These are phyloP conservation scores for Sanderia malayensis DNA, from an alignment of 30 jellyfish, hydroid and myxozoan species.

Conservation along the genomic window DNA sequence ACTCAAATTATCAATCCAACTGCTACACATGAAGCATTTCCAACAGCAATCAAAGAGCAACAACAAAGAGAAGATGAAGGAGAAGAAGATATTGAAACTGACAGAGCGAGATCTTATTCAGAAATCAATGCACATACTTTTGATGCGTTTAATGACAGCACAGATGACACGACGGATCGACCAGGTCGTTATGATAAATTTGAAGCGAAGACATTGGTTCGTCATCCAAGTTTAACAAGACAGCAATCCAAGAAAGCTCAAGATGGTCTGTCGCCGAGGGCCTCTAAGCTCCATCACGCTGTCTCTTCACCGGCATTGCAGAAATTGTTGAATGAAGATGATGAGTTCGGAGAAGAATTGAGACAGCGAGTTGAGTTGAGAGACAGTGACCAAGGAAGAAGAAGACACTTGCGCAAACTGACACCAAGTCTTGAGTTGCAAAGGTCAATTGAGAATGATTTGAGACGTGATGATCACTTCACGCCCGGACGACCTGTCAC, in stretches of 20 bases:
- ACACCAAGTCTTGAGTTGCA: slow-evolving; percentile 33
- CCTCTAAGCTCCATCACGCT: slow-evolving; percentile 50
- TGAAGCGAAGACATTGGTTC: slow-evolving; percentile 64
- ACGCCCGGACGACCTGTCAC: slow-evolving; percentile 40
- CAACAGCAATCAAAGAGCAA: slow-evolving; percentile 1
- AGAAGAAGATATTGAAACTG: too few relatives aligned
- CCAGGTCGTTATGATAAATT: slow-evolving; percentile 66
- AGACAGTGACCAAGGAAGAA: slow-evolving; percentile 21
- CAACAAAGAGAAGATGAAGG: background rate
- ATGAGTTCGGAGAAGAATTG: slow-evolving; percentile 67
- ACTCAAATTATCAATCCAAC: slow-evolving; percentile 62
- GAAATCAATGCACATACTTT: background rate
- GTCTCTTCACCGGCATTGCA: slow-evolving; percentile 89
- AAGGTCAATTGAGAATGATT: slow-evolving; percentile 35
- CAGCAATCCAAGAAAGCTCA: slow-evolving; percentile 40
- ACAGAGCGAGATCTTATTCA: background rate
- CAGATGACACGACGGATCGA: background rate
- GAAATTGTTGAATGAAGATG: slow-evolving; percentile 65
- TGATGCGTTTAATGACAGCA: background rate
- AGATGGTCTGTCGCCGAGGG: slow-evolving; percentile 24
- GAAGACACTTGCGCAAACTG: slow-evolving; percentile 32
- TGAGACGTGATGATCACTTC: slow-evolving; percentile 18
- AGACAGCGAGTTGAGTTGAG: slow-evolving; percentile 42
- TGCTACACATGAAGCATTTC: slow-evolving; percentile 52
- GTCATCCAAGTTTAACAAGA: slow-evolving; percentile 69